Evolutionary conservation across 2,113 vertebrate genomes (phyloP), one percentile per base, ranked within the genome.

Genomic region (Trematocara stigmaticum): DNA sequence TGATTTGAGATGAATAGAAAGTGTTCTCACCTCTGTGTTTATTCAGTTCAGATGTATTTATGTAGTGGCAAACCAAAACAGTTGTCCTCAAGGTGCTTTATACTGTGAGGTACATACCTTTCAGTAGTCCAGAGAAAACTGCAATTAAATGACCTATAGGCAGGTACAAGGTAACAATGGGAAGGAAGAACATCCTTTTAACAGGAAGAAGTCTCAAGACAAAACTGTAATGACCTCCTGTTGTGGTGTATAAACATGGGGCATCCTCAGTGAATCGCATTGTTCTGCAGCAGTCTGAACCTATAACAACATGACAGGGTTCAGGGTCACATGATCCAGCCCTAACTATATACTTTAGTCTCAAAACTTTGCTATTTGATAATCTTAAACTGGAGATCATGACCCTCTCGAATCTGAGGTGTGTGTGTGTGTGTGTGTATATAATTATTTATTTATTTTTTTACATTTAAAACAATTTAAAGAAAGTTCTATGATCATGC

Each of bases 181-280:
- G 38, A 42, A 23, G 11, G 64, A 69, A 42, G 11, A 42, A 69
- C 11, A 1, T 40, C 35, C 7, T 42, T 42, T 69, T 69, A 69
- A 69, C 38, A 9, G 18, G 4, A 64, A 0, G 0, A 42, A 6
- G 5, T 13, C 7, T 15, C 7, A 23, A 40, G 11, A 23, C 7
- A 42, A 40, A 11, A 38, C 42, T 2, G 0, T 66, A 0, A 20
- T 9, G n/a, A 69, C 0, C n/a, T 13, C 10, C 1, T 66, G 10
- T 20, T 40, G 61, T 13, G 35, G 31, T n/a, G 10, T 38, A n/a
- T 38, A 40, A 69, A 23, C 61, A 20, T 13, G 15, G 56, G 5
- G 29, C 3, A 31, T 2, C 35, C 5, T 40, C 61, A 40, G 18
- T 7, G 18, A 7, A 5, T 20, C 6, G 0, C 18, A 1, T 7